phyloP scores from a whole-genome alignment of 1,140 invertebrate species.

The Yoshiicerus persimilis region DNA sequence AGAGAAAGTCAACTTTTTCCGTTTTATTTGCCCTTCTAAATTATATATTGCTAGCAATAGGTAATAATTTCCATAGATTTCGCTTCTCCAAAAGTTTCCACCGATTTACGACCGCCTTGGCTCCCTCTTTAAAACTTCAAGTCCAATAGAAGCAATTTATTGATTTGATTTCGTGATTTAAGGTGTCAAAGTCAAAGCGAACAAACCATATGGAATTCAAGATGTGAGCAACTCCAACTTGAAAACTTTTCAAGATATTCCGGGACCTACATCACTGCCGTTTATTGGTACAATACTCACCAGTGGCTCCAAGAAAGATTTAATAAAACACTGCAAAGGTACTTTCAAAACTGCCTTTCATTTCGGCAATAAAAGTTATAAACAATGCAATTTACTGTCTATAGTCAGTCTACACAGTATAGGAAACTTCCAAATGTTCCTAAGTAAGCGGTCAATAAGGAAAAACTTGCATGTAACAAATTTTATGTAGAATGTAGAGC shows the following conservation, averaged over 20 bases:
- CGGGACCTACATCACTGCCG: conserved; percentile 36
- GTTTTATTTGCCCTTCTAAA: too few species aligned
- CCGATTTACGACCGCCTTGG: background rate
- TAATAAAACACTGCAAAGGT: conserved; percentile 7
- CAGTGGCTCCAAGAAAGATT: background rate
- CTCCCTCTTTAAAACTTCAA: background rate
- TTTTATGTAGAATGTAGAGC: too few species aligned
- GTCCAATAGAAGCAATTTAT: background rate
- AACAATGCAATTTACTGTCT: background rate
- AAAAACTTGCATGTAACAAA: too few species aligned
- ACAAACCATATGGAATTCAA: background rate
- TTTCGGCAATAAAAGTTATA: background rate
- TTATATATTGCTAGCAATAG: too few species aligned
- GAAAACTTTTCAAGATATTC: conserved; percentile 27
- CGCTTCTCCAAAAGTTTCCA: background rate
- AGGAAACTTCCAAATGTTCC: background rate
- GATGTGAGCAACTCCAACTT: background rate
- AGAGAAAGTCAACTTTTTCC: too few species aligned
- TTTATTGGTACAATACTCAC: conserved; percentile 24
- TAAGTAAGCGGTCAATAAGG: too few species aligned
- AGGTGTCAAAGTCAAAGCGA: background rate
- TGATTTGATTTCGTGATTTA: background rate
- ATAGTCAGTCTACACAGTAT: background rate
- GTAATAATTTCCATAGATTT: too few species aligned
- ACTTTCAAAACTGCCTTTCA: background rate